These are phyloP conservation scores for Paramormyrops hopkinsi DNA, from an alignment of 2,797 vertebrate genomes.

Conservation along the genomic window DNA sequence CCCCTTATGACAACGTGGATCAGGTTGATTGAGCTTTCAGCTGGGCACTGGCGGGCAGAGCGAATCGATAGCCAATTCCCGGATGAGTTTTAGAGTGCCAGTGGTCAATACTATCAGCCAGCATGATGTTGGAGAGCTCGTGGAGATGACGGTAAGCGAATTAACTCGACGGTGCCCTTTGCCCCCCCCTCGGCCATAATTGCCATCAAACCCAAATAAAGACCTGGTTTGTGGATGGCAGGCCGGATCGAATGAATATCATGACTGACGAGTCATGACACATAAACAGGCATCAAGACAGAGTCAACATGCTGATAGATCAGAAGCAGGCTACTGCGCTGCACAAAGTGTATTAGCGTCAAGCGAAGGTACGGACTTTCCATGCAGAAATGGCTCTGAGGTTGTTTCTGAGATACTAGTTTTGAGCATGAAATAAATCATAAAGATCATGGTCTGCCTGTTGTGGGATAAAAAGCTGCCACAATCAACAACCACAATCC, in stretches of 20 bases:
- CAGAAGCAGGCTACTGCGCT: background rate
- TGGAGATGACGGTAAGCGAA: slow-evolving; percentile 61
- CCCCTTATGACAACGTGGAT: slow-evolving; percentile 58
- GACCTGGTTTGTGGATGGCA: slow-evolving; percentile 43
- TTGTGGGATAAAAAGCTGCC: background rate
- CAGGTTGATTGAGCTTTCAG: slow-evolving; percentile 61
- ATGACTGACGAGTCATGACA: background rate
- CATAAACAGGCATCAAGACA: background rate
- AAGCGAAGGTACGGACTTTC: background rate
- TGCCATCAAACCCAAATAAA: slow-evolving; percentile 63
- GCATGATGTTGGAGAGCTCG: slow-evolving; percentile 43
- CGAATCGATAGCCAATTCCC: slow-evolving; percentile 68
- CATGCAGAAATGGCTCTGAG: background rate
- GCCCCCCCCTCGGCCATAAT: slow-evolving; percentile 54
- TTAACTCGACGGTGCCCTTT: slow-evolving; percentile 57
- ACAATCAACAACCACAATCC: background rate
- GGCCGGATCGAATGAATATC: slow-evolving; percentile 27
- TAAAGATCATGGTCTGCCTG: background rate
- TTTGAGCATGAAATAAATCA: background rate
- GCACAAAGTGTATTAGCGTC: background rate
- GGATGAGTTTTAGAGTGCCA: slow-evolving; percentile 52
- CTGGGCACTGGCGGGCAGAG: slow-evolving; percentile 64
- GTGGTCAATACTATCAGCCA: slow-evolving; percentile 58
- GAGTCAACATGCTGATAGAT: background rate
- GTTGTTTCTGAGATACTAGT: background rate